Conservation (phyloP, 2,888 invertebrate genomes). For the Criorhina ranunculi region DNA sequence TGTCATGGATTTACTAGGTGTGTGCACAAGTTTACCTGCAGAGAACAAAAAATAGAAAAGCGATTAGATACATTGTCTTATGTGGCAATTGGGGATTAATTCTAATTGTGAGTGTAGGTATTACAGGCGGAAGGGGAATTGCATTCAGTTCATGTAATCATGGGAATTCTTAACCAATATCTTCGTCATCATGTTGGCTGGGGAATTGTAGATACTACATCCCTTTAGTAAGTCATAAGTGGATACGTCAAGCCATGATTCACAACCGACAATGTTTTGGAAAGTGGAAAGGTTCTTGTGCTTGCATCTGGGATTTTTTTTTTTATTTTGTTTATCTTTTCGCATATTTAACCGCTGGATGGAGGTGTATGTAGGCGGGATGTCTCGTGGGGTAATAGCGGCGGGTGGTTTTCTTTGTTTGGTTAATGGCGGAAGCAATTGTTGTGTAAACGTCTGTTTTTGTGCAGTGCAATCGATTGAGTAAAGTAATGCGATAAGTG, state of each 20-base stretch:
- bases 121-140: neutral
- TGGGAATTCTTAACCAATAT: constrained; percentile 58
- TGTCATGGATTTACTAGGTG: constrained; percentile 26
- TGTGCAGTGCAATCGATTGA: constrained; percentile 7
- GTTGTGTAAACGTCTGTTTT: too few species aligned
- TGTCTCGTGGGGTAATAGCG: neutral
- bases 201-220: constrained; percentile 40
- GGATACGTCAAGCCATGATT: constrained; percentile 42
- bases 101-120: neutral
- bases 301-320: constrained; percentile 9
- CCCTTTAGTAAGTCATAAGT: constrained; percentile 19
- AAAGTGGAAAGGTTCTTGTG: constrained; percentile 7
- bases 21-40: constrained; percentile 33
- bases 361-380: constrained; percentile 33
- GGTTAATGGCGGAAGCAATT: constrained; percentile 17
- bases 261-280: constrained; percentile 27
- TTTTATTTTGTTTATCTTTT: neutral
- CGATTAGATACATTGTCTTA: constrained; percentile 42
- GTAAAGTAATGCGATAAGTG: neutral
- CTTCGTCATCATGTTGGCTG: constrained; percentile 61
- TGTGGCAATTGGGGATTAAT: constrained; percentile 15
- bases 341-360: constrained; percentile 2
- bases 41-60: constrained; percentile 21
- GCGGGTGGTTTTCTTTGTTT: constrained; percentile 16
- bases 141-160: constrained; percentile 5